These are phyloP conservation scores for Leucosticte australis DNA, from an alignment of 2,113 vertebrate genomes.

Conservation along the genomic window DNA sequence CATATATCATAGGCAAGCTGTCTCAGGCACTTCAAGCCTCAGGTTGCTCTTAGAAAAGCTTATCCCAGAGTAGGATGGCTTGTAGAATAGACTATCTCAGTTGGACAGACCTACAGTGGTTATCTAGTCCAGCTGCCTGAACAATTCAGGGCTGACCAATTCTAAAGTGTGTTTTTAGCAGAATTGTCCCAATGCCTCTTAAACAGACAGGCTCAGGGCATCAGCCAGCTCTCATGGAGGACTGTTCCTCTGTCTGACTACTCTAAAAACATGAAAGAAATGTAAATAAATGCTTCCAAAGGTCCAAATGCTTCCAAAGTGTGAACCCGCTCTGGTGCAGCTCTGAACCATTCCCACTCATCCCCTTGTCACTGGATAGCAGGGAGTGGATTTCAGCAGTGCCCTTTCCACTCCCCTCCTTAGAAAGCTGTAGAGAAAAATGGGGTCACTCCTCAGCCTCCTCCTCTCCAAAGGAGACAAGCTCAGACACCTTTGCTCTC, in stretches of 20 bases:
- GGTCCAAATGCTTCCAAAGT: no score
- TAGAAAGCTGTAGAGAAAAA: background rate
- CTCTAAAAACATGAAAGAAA: background rate
- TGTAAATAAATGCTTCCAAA: background rate
- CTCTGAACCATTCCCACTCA: background rate
- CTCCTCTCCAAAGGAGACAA: background rate
- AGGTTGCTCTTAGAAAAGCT: background rate
- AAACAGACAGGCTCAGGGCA: background rate
- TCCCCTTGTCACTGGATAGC: background rate
- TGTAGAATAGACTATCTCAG: background rate
- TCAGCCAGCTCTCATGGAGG: fast-evolving
- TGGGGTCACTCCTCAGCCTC: background rate
- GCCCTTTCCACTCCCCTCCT: background rate
- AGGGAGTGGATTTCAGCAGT: background rate
- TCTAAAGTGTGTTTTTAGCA: background rate
- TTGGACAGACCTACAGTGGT: background rate
- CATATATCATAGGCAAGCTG: background rate
- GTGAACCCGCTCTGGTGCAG: background rate
- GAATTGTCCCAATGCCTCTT: background rate
- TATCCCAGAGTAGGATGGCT: background rate
- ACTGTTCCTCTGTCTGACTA: background rate
- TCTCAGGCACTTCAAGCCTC: background rate
- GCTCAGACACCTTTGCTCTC: background rate
- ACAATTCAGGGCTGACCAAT: background rate
- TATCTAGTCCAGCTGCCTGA: background rate